A percentile compares a stretch with the other conserved stretches of the same genome.
These are phyloP conservation scores for Glossosoma conforme DNA, from an alignment of 1,140 invertebrate genomes.

Conservation along the genomic window DNA sequence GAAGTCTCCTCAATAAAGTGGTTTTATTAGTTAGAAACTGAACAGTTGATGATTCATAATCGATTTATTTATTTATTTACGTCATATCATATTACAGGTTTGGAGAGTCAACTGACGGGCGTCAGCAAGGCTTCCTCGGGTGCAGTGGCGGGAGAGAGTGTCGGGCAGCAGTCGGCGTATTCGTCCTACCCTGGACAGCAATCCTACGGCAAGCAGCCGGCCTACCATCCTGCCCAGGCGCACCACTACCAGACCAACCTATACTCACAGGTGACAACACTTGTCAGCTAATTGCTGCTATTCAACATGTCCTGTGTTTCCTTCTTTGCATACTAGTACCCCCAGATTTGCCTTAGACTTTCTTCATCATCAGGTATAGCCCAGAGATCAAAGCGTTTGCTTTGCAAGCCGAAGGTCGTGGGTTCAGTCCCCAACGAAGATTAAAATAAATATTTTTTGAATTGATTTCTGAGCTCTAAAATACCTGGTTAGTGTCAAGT, in stretches of 20 bases:
- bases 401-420: too few species aligned
- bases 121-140: constrained; percentile 34
- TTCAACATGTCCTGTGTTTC: background rate
- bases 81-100: constrained; percentile 31
- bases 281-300: too few species aligned
- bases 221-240: constrained; percentile 14
- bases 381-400: too few species aligned
- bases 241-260: constrained; percentile 23
- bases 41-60: too few species aligned
- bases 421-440: too few species aligned
- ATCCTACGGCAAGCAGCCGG: constrained; percentile 12
- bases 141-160: constrained; percentile 14
- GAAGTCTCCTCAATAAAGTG: too few species aligned
- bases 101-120: constrained; percentile 42
- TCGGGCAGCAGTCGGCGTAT: constrained; percentile 25
- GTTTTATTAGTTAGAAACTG: too few species aligned
- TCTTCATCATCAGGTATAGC: too few species aligned
- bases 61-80: too few species aligned
- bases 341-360: background rate
- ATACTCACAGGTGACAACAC: constrained; percentile 29
- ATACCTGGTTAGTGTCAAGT: too few species aligned
- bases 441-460: too few species aligned
- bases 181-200: constrained; percentile 24
- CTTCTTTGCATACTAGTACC: background rate
- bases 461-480: too few species aligned